Conservation (phyloP, 1,140 invertebrate species). For the Aphelenchoides fujianensis region DNA sequence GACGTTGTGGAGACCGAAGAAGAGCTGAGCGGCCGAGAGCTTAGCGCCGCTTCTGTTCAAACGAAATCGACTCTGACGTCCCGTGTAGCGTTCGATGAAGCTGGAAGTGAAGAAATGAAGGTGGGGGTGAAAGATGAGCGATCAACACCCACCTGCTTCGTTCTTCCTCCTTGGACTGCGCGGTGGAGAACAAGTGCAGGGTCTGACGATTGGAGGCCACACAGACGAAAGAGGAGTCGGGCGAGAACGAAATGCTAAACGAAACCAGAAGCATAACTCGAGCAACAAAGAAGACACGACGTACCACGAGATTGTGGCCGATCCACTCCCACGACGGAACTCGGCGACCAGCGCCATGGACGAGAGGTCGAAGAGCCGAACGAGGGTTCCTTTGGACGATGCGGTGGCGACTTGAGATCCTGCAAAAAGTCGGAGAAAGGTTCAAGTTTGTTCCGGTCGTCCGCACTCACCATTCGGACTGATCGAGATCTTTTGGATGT, state of each 20-base stretch:
- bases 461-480: slow-evolving; percentile 15
- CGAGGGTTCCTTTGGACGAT: slow-evolving; percentile 32
- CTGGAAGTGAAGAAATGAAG: too few relatives aligned
- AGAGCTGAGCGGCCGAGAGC: neutral
- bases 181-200: neutral
- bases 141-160: neutral
- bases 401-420: slow-evolving; percentile 33
- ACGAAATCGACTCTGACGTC: too few relatives aligned
- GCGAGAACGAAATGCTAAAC: neutral
- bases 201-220: neutral
- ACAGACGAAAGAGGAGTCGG: neutral
- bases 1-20: neutral
- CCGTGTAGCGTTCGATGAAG: neutral
- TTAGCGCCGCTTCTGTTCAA: neutral
- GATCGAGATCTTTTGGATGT: neutral
- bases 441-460: neutral
- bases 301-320: slow-evolving; percentile 31
- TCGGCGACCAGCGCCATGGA: slow-evolving; percentile 21
- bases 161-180: neutral
- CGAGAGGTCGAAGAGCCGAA: slow-evolving; percentile 27
- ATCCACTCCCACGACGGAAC: slow-evolving; percentile 29
- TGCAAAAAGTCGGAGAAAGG: neutral
- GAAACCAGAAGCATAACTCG: neutral
- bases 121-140: too few relatives aligned
- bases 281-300: slow-evolving; percentile 22